Evolutionary conservation across 2,113 vertebrate genomes (phyloP).

Genomic region (Mobula hypostoma): DNA sequence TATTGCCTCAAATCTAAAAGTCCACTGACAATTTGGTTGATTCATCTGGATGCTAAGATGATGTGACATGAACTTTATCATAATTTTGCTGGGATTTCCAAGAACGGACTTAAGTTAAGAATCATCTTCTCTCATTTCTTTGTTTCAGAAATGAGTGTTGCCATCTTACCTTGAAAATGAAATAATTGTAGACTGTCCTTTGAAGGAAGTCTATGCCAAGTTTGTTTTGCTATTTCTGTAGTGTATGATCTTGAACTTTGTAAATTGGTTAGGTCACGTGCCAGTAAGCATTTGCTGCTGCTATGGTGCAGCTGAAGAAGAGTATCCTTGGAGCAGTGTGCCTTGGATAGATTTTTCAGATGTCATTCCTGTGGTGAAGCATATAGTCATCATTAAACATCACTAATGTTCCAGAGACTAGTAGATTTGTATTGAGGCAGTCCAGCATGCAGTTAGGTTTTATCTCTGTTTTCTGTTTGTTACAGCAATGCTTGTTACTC

Average conservation of each 20-base stretch:
- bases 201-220: neutral
- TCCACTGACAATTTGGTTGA: neutral
- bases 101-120: neutral
- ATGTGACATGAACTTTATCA: neutral
- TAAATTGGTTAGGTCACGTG: neutral
- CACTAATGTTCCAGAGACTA: neutral
- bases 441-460: neutral
- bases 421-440: neutral
- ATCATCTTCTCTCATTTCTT: neutral
- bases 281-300: neutral
- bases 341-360: neutral
- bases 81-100: neutral
- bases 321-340: neutral
- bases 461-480: neutral
- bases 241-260: neutral
- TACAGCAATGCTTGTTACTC: neutral
- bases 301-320: no score
- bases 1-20: neutral
- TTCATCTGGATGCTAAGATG: neutral
- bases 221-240: no score
- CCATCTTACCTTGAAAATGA: neutral
- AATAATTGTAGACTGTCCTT: neutral
- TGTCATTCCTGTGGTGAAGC: neutral
- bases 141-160: neutral
- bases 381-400: slow-evolving; percentile 19